A percentile compares a stretch with the other conserved stretches of the same genome.
Evolutionary conservation across 2,888 invertebrate genomes (phyloP).

Genomic region (Endotricha flammealis): DNA sequence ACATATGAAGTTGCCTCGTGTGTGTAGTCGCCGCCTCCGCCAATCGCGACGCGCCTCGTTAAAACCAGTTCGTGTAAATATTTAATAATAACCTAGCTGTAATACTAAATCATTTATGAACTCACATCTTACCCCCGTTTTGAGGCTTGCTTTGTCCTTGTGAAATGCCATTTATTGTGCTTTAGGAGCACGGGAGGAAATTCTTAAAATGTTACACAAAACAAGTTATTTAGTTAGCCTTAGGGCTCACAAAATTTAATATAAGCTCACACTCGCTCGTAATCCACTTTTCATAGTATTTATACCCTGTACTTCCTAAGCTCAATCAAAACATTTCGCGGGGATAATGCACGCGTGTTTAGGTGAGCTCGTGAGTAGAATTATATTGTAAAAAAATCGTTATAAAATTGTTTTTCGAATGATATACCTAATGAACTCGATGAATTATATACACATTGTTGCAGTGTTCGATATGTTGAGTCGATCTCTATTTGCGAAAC

Average conservation of each 20-base stretch:
- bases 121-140: slow-evolving; percentile 1
- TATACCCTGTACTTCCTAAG: no score
- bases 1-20: slow-evolving; percentile 30
- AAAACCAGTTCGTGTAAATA: slow-evolving; percentile 30
- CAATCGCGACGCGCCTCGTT: not conserved
- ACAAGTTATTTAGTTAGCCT: no score
- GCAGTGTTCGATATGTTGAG: slow-evolving; percentile 21
- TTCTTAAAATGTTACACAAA: no score
- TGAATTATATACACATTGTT: slow-evolving; percentile 3
- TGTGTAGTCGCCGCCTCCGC: no score
- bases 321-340: no score
- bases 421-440: not conserved
- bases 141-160: no score
- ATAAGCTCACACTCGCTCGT: no score
- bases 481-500: slow-evolving; percentile 55
- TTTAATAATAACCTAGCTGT: slow-evolving; percentile 6
- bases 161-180: no score
- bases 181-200: no score
- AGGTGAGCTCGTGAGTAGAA: not conserved
- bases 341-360: no score
- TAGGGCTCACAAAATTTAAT: no score
- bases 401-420: slow-evolving; percentile 6
- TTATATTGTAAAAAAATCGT: slow-evolving; percentile 8
- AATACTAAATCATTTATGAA: slow-evolving; percentile 4
- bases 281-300: no score